Percentiles rank a stretch among this genome's conserved stretches.
Evolutionary conservation across 2,888 invertebrate species (phyloP).

Genomic region (Sesia bembeciformis): DNA sequence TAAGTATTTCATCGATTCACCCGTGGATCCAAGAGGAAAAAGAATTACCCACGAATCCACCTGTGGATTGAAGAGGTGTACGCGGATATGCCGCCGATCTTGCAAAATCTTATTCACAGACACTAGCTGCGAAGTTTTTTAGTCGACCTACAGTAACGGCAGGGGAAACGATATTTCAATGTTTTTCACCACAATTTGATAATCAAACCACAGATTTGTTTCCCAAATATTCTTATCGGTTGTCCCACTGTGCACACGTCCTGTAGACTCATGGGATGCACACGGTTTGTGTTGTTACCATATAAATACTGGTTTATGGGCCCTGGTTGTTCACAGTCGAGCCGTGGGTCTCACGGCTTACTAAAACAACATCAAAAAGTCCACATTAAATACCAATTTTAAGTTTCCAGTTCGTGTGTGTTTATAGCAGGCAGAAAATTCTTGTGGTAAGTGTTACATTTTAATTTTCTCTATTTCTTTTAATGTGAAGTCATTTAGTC

Average conservation of each 20-base stretch:
- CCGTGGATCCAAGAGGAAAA: no score
- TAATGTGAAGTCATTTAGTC: neutral
- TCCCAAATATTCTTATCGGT: neutral
- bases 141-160: no score
- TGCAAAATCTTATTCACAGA: no score
- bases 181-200: no score
- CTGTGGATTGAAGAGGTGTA: no score
- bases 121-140: no score
- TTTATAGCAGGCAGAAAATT: neutral
- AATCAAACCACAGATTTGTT: neutral
- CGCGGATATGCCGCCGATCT: no score
- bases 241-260: neutral
- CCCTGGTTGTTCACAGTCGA: constrained; percentile 3
- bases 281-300: neutral
- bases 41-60: no score
- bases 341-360: constrained; percentile 15
- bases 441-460: neutral
- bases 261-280: neutral
- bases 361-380: neutral
- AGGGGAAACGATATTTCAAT: no score
- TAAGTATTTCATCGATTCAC: no score
- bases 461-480: neutral
- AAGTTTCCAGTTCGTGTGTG: no score
- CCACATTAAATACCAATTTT: neutral
- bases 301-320: neutral